These are phyloP conservation scores for Turritopsis rubra DNA, from an alignment of 30 jellyfish, hydroid and myxozoan genomes.

Conservation along the genomic window DNA sequence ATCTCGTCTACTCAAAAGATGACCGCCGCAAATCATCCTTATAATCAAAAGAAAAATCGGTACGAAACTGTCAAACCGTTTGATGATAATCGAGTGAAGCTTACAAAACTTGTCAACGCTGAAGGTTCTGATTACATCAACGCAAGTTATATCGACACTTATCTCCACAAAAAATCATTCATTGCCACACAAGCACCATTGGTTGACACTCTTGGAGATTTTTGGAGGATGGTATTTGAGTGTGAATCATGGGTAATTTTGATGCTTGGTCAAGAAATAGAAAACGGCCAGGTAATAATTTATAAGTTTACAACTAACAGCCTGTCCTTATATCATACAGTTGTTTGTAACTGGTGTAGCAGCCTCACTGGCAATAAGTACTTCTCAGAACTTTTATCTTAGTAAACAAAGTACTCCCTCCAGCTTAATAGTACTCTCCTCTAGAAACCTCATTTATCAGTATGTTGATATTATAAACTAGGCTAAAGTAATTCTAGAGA, in stretches of 20 bases:
- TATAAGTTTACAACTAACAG: too few relatives aligned
- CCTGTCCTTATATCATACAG: too few relatives aligned
- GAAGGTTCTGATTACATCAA: slow-evolving; percentile 58
- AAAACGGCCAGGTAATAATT: slow-evolving; percentile 31
- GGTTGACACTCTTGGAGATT: slow-evolving; percentile 53
- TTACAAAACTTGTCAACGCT: slow-evolving; percentile 17
- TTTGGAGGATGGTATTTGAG: slow-evolving; percentile 89
- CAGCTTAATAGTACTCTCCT: too few relatives aligned
- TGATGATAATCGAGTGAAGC: slow-evolving; percentile 62
- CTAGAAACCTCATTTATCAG: too few relatives aligned
- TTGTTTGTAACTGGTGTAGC: too few relatives aligned
- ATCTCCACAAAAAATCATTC: slow-evolving; percentile 39
- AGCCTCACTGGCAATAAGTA: too few relatives aligned
- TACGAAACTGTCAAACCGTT: slow-evolving; percentile 47
- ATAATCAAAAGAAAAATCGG: slow-evolving; percentile 52
- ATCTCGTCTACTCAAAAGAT: slow-evolving; percentile 16
- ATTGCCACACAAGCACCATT: slow-evolving; percentile 84
- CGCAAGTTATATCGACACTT: slow-evolving; percentile 56
- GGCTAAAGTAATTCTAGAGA: too few relatives aligned
- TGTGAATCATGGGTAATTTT: slow-evolving; percentile 45
- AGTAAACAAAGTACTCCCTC: too few relatives aligned
- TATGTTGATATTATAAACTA: too few relatives aligned
- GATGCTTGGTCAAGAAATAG: slow-evolving; percentile 55
- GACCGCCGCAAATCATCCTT: slow-evolving; percentile 52
- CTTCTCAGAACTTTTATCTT: too few relatives aligned